Percentiles rank a stretch among this genome's conserved stretches.
phyloP scores from a whole-genome alignment of 23 tunicate genomes.

The Botrylloides violaceus region DNA sequence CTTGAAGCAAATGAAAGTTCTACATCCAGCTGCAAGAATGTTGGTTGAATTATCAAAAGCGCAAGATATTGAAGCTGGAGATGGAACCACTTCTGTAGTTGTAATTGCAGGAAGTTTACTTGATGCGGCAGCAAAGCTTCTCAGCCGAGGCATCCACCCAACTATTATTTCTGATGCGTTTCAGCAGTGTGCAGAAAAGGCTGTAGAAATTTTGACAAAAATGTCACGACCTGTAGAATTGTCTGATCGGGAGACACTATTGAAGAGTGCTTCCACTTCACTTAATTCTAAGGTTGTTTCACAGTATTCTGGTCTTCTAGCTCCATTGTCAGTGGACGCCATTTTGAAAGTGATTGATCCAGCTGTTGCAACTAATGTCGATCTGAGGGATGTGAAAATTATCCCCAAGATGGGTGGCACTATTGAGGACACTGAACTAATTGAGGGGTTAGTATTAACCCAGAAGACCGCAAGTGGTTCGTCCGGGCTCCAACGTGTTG shows the following conservation, averaged over 20 bases:
- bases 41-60: constrained; percentile 95
- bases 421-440: constrained; percentile 85
- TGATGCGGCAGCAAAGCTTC: constrained; percentile 85
- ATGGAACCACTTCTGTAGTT: constrained; percentile 98
- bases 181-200: constrained; percentile 73
- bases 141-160: constrained; percentile 87
- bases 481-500: constrained; percentile 66
- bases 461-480: constrained; percentile 86
- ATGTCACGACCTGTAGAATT: constrained; percentile 77
- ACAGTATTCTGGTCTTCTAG: constrained; percentile 77
- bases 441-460: constrained; percentile 79
- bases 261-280: constrained; percentile 91
- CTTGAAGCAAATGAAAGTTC: constrained; percentile 93
- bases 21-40: constrained; percentile 99
- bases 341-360: constrained; percentile 86
- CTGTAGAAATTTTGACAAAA: constrained; percentile 67
- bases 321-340: constrained; percentile 90
- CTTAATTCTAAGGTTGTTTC: constrained; percentile 96
- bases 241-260: constrained; percentile 55
- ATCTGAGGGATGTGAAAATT: constrained; percentile 74
- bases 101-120: constrained; percentile 89
- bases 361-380: constrained; percentile 48
- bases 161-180: constrained; percentile 92
- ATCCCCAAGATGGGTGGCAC: constrained; percentile 97
- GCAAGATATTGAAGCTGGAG: constrained; percentile 99